Evolutionary conservation across 2,113 vertebrate genomes (phyloP).

Genomic region (Myocastor coypus): DNA sequence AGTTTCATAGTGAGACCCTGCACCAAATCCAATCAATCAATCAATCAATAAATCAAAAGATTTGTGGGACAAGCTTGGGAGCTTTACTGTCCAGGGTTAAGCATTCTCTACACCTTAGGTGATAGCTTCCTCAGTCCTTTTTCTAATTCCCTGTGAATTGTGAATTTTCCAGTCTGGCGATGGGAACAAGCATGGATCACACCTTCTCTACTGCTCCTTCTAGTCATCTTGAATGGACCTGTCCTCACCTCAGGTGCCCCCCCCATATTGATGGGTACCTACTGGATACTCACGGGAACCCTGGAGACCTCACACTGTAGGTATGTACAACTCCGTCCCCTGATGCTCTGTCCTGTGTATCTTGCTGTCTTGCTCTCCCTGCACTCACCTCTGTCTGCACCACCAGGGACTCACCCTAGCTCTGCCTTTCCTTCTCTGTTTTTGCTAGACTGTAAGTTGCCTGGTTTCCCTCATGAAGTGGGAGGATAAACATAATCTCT

Average conservation of each 20-base stretch:
- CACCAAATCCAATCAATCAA: too few species aligned
- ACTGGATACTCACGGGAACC: neutral
- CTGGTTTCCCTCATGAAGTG: accelerated
- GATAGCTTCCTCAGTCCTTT: neutral
- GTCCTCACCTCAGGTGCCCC: neutral
- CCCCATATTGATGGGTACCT: neutral
- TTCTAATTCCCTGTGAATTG: neutral
- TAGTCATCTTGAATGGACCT: neutral
- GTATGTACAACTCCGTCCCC: neutral
- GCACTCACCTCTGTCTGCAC: neutral
- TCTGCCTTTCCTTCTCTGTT: neutral
- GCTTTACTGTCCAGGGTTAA: neutral
- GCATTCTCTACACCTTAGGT: neutral
- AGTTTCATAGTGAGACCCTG: too few species aligned
- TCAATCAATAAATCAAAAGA: too few species aligned
- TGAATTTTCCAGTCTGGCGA: neutral
- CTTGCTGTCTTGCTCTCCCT: neutral
- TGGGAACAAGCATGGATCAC: neutral
- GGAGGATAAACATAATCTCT: neutral
- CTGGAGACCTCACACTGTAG: neutral
- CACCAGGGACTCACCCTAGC: neutral
- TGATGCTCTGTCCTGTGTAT: neutral
- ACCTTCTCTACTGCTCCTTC: neutral
- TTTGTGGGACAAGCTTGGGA: neutral
- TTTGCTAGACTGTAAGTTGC: neutral